Conservation (phyloP, 1,140 invertebrate genomes). For the Samia ricini region DNA sequence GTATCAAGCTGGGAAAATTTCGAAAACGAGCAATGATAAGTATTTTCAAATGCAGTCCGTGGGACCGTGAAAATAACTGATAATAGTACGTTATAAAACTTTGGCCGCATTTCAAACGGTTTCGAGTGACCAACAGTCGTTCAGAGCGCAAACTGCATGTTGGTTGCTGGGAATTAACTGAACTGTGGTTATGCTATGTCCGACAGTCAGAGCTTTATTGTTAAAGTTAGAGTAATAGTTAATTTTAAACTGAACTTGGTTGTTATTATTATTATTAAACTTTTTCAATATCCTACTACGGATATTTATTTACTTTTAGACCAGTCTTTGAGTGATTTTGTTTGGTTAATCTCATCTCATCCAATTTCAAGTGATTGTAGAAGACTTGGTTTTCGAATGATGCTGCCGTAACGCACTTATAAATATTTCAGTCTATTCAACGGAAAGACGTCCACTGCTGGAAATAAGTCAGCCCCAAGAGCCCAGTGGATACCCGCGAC, state of each 20-base stretch:
- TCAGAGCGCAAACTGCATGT: slow-evolving; percentile 22
- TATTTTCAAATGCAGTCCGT: background rate
- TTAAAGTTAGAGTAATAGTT: background rate
- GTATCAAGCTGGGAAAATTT: background rate
- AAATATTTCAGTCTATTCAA: no score
- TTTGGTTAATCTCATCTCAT: no score
- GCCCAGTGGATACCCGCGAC: no score
- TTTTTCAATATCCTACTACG: background rate
- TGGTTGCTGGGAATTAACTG: slow-evolving; percentile 11
- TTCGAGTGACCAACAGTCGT: slow-evolving; percentile 13
- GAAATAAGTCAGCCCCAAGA: no score
- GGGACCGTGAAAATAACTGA: background rate
- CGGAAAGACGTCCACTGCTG: no score
- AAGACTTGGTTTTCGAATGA: no score
- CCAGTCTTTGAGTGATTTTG: no score
- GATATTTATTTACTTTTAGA: no score
- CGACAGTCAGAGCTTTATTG: slow-evolving; percentile 13
- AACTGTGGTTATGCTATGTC: slow-evolving; percentile 18
- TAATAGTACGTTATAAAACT: background rate
- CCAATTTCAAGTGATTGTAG: no score
- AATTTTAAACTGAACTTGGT: background rate
- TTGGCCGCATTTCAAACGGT: slow-evolving; percentile 18
- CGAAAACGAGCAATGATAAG: background rate
- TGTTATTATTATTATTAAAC: background rate
- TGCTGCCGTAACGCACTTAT: no score